phyloP scores from a whole-genome alignment of 2,113 vertebrate species.

The Megaleporinus macrocephalus region DNA sequence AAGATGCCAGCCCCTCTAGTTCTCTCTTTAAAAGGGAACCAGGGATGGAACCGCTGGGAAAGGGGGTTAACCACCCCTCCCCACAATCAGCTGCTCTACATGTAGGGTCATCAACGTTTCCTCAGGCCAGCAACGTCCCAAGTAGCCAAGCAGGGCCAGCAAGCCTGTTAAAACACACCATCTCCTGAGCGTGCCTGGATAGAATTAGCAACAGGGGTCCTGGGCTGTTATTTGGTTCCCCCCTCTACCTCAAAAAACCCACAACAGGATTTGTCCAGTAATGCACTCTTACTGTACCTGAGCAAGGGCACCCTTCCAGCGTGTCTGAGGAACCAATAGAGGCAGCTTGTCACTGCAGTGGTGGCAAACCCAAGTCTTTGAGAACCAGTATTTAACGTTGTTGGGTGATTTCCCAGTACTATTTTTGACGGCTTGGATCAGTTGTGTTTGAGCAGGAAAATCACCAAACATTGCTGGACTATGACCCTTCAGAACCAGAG shows the following conservation, averaged over 20 bases:
- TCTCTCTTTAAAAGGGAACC: conserved; percentile 65
- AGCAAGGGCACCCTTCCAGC: not conserved
- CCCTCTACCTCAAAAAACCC: not conserved
- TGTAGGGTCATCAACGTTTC: conserved; percentile 56
- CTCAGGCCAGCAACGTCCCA: conserved; percentile 5
- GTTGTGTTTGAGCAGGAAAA: too few species aligned
- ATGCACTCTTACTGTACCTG: not conserved
- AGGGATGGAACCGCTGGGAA: conserved; percentile 31
- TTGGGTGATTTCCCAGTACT: not conserved
- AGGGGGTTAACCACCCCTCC: conserved; percentile 12
- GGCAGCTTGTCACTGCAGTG: not conserved
- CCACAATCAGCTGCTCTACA: conserved; percentile 47
- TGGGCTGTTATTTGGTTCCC: not conserved
- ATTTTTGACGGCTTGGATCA: too few species aligned
- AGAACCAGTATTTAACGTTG: not conserved
- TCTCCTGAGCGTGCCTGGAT: conserved; percentile 24
- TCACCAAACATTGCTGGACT: too few species aligned
- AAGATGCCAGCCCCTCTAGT: conserved; percentile 46
- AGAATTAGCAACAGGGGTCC: conserved; percentile 41
- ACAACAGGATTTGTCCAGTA: not conserved
- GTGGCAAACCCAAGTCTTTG: not conserved
- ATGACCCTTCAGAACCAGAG: too few species aligned
- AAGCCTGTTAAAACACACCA: not conserved
- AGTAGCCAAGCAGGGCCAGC: not conserved
- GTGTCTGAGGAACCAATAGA: not conserved